A percentile compares a stretch with the other conserved stretches of the same genome.
These are phyloP conservation scores for Pan troglodytes DNA, from an alignment of 2,113 vertebrate species.

Conservation along the genomic window DNA sequence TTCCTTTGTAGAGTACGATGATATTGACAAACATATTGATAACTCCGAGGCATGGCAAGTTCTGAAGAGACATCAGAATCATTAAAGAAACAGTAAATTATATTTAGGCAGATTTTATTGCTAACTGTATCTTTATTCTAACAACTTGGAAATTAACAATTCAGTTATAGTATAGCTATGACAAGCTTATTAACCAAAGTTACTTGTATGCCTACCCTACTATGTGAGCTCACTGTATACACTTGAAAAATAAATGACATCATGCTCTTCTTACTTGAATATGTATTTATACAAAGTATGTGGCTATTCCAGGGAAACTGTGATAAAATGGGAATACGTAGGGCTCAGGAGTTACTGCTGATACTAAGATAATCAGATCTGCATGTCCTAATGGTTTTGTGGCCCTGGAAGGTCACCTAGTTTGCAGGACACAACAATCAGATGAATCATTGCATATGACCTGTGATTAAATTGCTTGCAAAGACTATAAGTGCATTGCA, in stretches of 20 bases:
- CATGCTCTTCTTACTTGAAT: background rate
- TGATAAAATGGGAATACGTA: background rate
- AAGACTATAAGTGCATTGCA: background rate
- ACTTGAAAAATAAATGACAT: accelerated
- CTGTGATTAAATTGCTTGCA: conserved; percentile 5
- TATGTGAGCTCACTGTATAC: accelerated
- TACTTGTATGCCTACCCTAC: accelerated
- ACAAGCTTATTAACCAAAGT: background rate
- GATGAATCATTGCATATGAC: background rate
- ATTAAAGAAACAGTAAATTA: background rate
- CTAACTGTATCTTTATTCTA: background rate
- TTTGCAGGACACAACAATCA: background rate
- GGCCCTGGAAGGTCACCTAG: background rate
- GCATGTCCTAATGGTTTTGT: background rate
- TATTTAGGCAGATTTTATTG: background rate
- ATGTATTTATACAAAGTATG: background rate
- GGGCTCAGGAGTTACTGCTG: background rate
- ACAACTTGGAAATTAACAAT: background rate
- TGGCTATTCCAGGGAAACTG: background rate
- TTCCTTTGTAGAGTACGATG: accelerated
- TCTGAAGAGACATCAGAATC: background rate
- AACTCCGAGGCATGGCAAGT: background rate
- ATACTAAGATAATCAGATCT: background rate
- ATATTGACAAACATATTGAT: background rate
- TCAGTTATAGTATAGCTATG: accelerated